Conservation (phyloP, 2,113 vertebrate species). For the Sylvilagus bachmani region DNA sequence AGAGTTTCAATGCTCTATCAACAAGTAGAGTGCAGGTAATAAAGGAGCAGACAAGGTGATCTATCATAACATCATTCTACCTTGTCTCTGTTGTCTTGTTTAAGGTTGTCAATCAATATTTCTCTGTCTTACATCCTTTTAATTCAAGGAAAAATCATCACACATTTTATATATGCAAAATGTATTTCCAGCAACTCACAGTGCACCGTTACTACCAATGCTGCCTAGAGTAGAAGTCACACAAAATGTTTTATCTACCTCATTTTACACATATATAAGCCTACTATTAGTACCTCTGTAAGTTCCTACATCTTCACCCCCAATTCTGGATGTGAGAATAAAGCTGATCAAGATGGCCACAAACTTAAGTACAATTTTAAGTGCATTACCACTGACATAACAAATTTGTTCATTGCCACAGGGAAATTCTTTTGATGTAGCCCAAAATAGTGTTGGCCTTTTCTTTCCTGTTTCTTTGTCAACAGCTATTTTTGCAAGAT, state of each 20-base stretch:
- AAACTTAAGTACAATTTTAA: neutral
- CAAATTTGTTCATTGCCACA: slow-evolving; percentile 27
- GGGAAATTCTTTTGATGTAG: slow-evolving; percentile 64
- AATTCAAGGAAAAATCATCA: neutral
- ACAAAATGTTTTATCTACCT: neutral
- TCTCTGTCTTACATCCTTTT: neutral
- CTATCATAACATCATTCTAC: neutral
- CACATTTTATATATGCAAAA: neutral
- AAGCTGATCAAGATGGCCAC: neutral
- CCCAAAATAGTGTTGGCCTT: slow-evolving; percentile 79
- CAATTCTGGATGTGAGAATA: neutral
- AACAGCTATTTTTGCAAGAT: slow-evolving; percentile 83
- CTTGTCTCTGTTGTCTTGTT: neutral
- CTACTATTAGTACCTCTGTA: neutral
- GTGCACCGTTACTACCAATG: neutral
- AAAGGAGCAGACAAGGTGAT: neutral
- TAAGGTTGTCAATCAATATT: neutral
- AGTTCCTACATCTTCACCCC: neutral
- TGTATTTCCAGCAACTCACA: neutral
- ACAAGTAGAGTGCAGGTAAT: neutral
- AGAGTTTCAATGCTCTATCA: neutral
- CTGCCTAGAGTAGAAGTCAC: neutral
- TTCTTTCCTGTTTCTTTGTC: slow-evolving; percentile 79
- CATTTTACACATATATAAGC: neutral
- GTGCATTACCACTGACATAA: neutral